These are phyloP conservation scores for Tinamus guttatus DNA, from an alignment of 2,113 vertebrate species.

Conservation along the genomic window DNA sequence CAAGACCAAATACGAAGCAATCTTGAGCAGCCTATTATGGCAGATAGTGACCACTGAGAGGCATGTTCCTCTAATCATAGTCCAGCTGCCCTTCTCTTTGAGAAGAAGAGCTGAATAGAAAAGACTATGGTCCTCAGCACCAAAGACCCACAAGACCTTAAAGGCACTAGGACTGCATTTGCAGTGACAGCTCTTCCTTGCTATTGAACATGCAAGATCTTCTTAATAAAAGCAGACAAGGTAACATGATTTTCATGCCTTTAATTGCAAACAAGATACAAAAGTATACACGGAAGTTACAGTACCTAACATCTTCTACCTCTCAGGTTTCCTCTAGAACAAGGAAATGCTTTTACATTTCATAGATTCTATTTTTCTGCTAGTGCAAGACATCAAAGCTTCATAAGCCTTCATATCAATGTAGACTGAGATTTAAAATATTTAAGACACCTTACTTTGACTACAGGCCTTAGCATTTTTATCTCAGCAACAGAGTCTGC, in stretches of 20 bases:
- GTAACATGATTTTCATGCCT: neutral
- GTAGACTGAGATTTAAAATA: neutral
- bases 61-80: neutral
- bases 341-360: neutral
- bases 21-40: neutral
- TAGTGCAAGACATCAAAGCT: neutral
- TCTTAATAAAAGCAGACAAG: neutral
- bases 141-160: neutral
- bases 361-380: neutral
- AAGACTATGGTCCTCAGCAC: neutral
- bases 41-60: neutral
- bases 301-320: neutral
- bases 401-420: neutral
- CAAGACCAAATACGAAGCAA: neutral
- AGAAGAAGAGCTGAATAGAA: accelerated
- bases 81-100: neutral
- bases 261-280: neutral
- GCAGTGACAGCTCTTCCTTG: neutral
- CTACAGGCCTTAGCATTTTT: neutral
- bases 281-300: neutral
- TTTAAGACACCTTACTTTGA: neutral
- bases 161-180: neutral
- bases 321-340: neutral
- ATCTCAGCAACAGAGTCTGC: neutral
- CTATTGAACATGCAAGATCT: no score